A percentile compares a stretch with the other conserved stretches of the same genome.
Evolutionary conservation across 2,888 invertebrate species (phyloP).

Genomic region (Microctonus brassicae): DNA sequence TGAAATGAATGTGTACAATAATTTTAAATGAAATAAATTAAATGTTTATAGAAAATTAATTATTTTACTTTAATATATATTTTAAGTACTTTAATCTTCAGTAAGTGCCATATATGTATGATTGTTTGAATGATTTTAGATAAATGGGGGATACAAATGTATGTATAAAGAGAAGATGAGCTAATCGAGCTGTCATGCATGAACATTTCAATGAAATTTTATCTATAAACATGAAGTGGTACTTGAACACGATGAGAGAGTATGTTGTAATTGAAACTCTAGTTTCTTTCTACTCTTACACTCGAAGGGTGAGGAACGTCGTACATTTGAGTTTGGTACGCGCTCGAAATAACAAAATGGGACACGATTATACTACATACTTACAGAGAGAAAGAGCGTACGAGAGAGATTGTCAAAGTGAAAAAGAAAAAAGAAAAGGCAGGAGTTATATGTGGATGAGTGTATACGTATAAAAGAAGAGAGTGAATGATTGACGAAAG

Average conservation of each 20-base stretch:
- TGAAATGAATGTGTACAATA: constrained; percentile 15
- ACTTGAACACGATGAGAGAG: constrained; percentile 51
- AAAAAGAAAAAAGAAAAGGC: not conserved
- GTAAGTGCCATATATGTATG: not conserved
- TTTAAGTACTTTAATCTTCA: too few species aligned
- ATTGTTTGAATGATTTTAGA: not conserved
- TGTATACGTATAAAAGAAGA: constrained; percentile 2
- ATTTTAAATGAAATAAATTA: not conserved
- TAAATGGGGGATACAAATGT: not conserved
- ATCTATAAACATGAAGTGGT: constrained; percentile 59
- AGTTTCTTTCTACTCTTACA: constrained; percentile 21
- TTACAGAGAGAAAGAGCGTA: too few species aligned
- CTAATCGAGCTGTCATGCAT: constrained; percentile 43
- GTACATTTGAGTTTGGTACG: constrained; percentile 28
- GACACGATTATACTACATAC: not conserved
- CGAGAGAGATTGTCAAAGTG: not conserved
- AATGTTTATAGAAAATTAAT: constrained; percentile 17
- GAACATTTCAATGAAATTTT: constrained; percentile 54
- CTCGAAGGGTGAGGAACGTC: constrained; percentile 13
- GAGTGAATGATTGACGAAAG: constrained; percentile 34
- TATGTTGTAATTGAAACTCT: constrained; percentile 54
- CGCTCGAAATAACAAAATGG: constrained; percentile 38
- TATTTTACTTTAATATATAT: constrained; percentile 20
- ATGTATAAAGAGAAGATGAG: not conserved
- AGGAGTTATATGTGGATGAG: not conserved